Base-by-base conservation (phyloP, 2,113 vertebrate species). In the Balaenoptera acutorostrata region DNA sequence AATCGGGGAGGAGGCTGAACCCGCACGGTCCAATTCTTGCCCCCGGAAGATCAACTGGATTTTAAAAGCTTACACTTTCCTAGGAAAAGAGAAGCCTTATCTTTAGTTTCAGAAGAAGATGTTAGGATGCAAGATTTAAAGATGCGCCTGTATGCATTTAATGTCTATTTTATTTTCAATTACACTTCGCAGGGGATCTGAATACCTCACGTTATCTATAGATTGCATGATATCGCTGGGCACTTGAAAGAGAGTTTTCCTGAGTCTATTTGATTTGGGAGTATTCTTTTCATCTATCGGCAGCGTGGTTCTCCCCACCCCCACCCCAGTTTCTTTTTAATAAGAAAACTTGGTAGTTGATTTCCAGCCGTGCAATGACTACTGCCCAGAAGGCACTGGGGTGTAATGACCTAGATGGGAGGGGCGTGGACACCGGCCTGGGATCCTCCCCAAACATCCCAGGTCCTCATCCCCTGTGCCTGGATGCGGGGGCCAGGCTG, bases 131-230 rank as follows among this genome's bases (percentile, higher is more conserved):
- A 84, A 97, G 96, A 98, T 98, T 98, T 97, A 97, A 98, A 98
- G 95, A 97, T 98, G 93, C 52, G 87, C 78, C 96, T 49, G 59
- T 52, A n/a, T 85, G 89, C 97, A 97, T 95, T 97, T 96, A 98
- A 96, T 94, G 94, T 95, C 94, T 97, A 96, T 93, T 97, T 96
- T 98, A 97, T 97, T 98, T 98, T 98, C 83, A 74, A 95, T 97
- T 98, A 98, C 55, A 78, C 93, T 97, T 97, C 66, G 97, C 93
- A 59, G 94, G 21, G 63, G 68, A 97, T 97, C 96, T 95, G 96
- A 97, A 97, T 95, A 57, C 92, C 92, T 95, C 61, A 85, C 8
- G 8, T 91, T 98, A 96, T 98, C 95, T 98, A 21, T 49, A 89
- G 88, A 97, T 96, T 96, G 97, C 36, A 6, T 18, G 95, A 95